Evolutionary conservation across 2,888 invertebrate species (phyloP).

Genomic region (Atrina japonica): DNA sequence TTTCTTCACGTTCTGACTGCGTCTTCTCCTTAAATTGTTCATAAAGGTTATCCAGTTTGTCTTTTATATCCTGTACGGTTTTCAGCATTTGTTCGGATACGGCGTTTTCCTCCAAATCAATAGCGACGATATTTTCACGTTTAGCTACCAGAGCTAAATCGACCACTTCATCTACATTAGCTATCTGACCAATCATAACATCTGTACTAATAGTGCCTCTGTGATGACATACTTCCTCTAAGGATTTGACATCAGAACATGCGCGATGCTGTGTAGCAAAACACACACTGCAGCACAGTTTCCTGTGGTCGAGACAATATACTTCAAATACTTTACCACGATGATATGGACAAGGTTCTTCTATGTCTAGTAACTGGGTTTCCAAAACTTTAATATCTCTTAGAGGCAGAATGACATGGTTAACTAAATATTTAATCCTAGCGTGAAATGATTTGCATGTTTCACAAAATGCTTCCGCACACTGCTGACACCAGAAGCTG

Average conservation of each 20-base stretch:
- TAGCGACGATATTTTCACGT: background rate
- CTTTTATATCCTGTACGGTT: background rate
- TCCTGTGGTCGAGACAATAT: constrained; percentile 18
- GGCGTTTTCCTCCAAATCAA: background rate
- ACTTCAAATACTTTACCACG: background rate
- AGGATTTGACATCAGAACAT: constrained; percentile 15
- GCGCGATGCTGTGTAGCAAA: constrained; percentile 7
- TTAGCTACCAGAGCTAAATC: no score
- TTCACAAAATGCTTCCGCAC: constrained; percentile 19
- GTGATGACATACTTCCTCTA: constrained; percentile 2
- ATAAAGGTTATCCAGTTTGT: constrained; percentile 1
- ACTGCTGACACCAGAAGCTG: constrained; percentile 15
- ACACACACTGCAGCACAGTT: constrained; percentile 16
- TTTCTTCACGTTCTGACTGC: background rate
- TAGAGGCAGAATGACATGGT: background rate
- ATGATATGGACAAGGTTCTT: constrained; percentile 3
- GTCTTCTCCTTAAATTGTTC: constrained; percentile 4
- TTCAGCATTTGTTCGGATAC: background rate
- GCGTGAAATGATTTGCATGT: constrained; percentile 8
- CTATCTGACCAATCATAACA: no score
- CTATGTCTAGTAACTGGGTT: background rate
- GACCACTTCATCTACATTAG: no score
- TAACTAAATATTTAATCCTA: background rate
- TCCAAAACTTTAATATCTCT: background rate
- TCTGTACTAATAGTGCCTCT: no score